Conservation (phyloP, 2,888 invertebrate species). For the Agriopis leucophaearia region DNA sequence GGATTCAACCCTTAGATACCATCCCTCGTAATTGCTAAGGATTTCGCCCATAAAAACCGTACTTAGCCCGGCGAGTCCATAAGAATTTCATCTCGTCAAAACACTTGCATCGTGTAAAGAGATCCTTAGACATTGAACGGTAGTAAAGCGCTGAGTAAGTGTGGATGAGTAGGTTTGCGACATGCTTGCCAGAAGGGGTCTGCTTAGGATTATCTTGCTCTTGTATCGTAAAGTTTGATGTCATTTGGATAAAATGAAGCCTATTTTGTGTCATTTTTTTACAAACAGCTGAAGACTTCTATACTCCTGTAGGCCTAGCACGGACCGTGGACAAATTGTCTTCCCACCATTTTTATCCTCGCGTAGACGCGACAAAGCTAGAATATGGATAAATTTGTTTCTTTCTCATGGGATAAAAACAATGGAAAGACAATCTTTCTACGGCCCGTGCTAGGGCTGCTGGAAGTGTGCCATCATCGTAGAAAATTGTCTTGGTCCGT, state of each 20-base stretch:
- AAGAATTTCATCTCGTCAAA: slow-evolving; percentile 39
- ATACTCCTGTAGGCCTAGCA: too few species aligned
- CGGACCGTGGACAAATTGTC: too few species aligned
- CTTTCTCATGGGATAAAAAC: too few species aligned
- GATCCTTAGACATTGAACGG: slow-evolving; percentile 31
- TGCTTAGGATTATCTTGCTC: slow-evolving; percentile 27
- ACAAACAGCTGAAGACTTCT: background rate
- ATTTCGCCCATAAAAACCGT: slow-evolving; percentile 41
- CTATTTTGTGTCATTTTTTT: slow-evolving; percentile 6
- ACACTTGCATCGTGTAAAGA: slow-evolving; percentile 37
- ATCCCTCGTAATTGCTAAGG: slow-evolving; percentile 41
- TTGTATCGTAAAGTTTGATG: slow-evolving; percentile 19
- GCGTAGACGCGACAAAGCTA: too few species aligned
- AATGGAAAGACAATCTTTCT: too few species aligned
- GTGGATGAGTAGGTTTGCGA: slow-evolving; percentile 19
- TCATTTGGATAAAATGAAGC: slow-evolving; percentile 17
- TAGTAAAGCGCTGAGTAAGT: slow-evolving; percentile 30
- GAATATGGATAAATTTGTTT: too few species aligned
- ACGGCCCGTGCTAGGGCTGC: too few species aligned
- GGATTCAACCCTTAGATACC: slow-evolving; percentile 40
- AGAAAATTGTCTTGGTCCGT: too few species aligned
- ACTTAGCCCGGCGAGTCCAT: slow-evolving; percentile 34
- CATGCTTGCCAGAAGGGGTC: slow-evolving; percentile 23
- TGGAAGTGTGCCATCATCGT: too few species aligned
- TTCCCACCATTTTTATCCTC: too few species aligned